phyloP scores from a whole-genome alignment of 2,113 vertebrate species.

The Phoenicopterus ruber region DNA sequence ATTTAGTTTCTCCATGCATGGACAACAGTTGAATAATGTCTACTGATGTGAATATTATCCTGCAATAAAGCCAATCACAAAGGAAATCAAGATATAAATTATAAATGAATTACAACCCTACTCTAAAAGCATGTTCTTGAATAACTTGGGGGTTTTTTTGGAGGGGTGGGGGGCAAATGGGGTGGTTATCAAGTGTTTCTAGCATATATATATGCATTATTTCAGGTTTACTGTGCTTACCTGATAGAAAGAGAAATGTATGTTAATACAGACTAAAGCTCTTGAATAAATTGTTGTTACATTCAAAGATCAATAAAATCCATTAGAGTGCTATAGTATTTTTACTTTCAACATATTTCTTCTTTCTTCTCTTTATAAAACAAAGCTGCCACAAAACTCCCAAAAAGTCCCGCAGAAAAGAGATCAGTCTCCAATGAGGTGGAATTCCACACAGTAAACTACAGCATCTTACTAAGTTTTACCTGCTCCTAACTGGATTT shows the following conservation, averaged over 20 bases:
- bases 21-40: neutral
- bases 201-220: neutral
- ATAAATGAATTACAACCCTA: neutral
- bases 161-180: neutral
- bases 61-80: conserved; percentile 27
- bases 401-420: neutral
- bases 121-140: neutral
- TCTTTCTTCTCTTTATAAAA: neutral
- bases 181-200: neutral
- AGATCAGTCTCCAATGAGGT: neutral
- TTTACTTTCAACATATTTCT: neutral
- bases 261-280: neutral
- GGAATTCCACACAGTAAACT: neutral
- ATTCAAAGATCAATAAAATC: neutral
- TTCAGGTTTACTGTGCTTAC: neutral
- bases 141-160: neutral
- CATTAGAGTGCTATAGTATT: neutral
- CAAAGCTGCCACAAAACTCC: neutral
- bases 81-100: neutral
- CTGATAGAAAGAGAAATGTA: neutral
- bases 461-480: neutral
- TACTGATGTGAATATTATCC: neutral
- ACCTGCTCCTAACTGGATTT: neutral
- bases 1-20: neutral
- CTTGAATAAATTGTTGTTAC: neutral